Conservation (phyloP, 92 coral and sea anemone genomes). For the Actinernus sp. region DNA sequence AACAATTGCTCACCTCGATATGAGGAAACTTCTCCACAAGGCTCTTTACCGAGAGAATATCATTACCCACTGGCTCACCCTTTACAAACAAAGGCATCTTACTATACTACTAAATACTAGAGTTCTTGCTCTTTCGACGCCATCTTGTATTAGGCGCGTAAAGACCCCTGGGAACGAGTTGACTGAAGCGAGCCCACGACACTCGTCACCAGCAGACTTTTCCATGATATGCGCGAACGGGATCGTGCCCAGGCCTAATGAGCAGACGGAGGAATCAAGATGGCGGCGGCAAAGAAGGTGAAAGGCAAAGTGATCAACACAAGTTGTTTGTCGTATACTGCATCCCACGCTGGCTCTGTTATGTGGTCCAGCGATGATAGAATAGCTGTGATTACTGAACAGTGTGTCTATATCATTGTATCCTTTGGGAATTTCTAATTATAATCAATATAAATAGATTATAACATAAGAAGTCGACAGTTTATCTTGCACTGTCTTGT, state of each 20-base stretch:
- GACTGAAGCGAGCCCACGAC: too few species aligned
- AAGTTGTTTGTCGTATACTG: constrained; percentile 37
- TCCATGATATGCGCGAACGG: too few species aligned
- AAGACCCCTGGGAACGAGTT: too few species aligned
- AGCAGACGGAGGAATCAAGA: too few species aligned
- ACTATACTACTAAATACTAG: background rate
- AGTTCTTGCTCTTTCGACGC: too few species aligned
- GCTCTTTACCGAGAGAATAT: background rate
- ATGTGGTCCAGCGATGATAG: constrained; percentile 92
- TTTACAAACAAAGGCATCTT: constrained; percentile 54
- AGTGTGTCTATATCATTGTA: constrained; percentile 80
- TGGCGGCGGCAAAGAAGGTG: constrained; percentile 48
- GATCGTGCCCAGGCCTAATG: too few species aligned
- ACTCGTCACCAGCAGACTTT: too few species aligned
- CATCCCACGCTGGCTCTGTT: constrained; percentile 68
- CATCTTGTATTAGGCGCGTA: too few species aligned
- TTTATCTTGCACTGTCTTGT: too few species aligned
- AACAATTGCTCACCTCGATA: constrained; percentile 6
- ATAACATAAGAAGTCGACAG: too few species aligned
- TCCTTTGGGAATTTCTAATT: constrained; percentile 53
- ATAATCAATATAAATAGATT: too few species aligned
- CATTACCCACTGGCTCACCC: constrained; percentile 8
- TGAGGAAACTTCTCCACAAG: constrained; percentile 15
- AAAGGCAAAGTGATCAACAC: constrained; percentile 52
- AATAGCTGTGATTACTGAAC: constrained; percentile 80